Conservation (phyloP, 1,140 invertebrate genomes). For the Lucilia sericata region DNA sequence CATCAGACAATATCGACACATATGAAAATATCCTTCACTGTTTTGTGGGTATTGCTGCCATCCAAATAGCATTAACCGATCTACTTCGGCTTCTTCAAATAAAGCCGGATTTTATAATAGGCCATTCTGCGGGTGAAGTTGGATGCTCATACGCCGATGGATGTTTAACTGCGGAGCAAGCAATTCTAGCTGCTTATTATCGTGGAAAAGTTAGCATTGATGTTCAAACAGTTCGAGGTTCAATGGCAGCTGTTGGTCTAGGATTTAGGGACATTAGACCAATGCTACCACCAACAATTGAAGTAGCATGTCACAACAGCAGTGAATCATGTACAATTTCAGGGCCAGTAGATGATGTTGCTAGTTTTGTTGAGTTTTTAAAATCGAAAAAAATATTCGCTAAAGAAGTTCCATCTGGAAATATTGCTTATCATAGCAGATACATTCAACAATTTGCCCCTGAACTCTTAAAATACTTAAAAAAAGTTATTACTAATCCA, state of each 20-base stretch:
- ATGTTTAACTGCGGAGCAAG: constrained; percentile 84
- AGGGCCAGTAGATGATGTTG: constrained; percentile 80
- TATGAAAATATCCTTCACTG: constrained; percentile 88
- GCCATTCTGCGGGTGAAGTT: constrained; percentile 89
- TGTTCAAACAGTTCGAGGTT: constrained; percentile 79
- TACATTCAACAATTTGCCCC: constrained; percentile 82
- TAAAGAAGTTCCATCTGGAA: constrained; percentile 82
- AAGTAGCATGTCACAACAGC: constrained; percentile 89
- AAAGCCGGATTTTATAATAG: constrained; percentile 86
- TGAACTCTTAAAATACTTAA: constrained; percentile 78
- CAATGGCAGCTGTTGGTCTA: constrained; percentile 86
- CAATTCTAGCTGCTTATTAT: constrained; percentile 85
- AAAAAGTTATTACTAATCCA: constrained; percentile 76
- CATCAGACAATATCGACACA: constrained; percentile 77
- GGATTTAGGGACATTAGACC: constrained; percentile 73
- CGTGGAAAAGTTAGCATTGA: constrained; percentile 87
- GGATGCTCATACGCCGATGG: constrained; percentile 93
- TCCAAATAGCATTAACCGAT: constrained; percentile 90
- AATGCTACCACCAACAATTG: constrained; percentile 76
- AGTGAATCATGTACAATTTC: constrained; percentile 88
- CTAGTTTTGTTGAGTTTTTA: constrained; percentile 76
- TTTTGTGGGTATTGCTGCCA: constrained; percentile 91
- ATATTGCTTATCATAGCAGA: constrained; percentile 87
- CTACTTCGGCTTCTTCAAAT: constrained; percentile 78
- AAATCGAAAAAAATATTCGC: constrained; percentile 84